A percentile compares a stretch with the other conserved stretches of the same genome.
Evolutionary conservation across 2,113 vertebrate genomes (phyloP).

Genomic region (Odobenus rosmarus): DNA sequence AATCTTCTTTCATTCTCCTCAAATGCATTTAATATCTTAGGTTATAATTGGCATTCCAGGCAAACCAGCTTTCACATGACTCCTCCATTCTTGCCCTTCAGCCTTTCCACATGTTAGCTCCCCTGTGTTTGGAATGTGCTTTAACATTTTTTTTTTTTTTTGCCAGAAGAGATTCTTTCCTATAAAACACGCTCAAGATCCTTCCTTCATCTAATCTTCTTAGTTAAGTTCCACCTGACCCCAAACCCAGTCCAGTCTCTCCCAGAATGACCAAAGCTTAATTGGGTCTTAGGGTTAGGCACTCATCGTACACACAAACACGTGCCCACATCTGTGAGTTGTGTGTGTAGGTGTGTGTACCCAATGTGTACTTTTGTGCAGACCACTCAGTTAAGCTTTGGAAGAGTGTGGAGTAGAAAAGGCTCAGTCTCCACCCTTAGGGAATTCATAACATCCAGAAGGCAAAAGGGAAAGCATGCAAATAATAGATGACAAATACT

Average conservation of each 20-base stretch:
- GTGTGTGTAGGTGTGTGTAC: too few species aligned
- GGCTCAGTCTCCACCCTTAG: too few species aligned
- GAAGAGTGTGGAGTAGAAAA: neutral
- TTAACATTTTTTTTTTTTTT: neutral
- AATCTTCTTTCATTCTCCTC: neutral
- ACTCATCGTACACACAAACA: rapidly evolving
- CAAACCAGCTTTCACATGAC: neutral
- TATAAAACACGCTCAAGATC: neutral
- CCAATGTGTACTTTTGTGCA: neutral
- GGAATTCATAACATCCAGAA: neutral
- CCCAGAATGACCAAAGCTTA: neutral
- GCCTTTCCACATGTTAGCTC: neutral
- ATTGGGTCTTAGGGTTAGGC: neutral
- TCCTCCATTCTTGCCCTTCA: neutral
- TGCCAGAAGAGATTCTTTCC: neutral
- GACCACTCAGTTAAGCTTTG: neutral
- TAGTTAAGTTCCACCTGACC: neutral
- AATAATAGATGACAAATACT: neutral
- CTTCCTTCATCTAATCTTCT: neutral
- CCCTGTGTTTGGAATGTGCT: neutral
- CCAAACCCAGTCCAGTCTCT: neutral
- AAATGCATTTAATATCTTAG: neutral
- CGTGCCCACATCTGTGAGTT: rapidly evolving
- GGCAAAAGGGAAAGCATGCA: too few species aligned
- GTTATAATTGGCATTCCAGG: neutral